Evolutionary conservation across 2,797 vertebrate genomes (phyloP), one percentile per base, ranked within the genome.

Genomic region (Spea hammondii): DNA sequence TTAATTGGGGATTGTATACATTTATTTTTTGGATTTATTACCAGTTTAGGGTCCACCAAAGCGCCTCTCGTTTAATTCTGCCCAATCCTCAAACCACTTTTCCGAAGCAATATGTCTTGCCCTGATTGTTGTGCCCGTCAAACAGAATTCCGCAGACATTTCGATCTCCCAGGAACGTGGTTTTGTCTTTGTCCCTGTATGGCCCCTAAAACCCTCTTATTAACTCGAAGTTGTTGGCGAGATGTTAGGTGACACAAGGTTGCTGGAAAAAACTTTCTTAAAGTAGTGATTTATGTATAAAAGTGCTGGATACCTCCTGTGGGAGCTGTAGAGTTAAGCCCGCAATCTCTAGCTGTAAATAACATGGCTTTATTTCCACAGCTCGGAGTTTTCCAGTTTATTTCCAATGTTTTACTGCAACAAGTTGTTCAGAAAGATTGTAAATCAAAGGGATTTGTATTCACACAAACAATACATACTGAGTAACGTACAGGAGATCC

Each of bases 121-220:
- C 13, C 45, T 48, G 65, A 65, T 74, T 65, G 62, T 46, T 62
- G 53, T 13, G 48, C 8, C 60, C 62, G 55, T 45, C 62, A 70
- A 70, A 50, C 48, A 70, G 54, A 44, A 54, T 55, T 62, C 67
- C 62, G 50, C 55, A 51, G 75, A 57, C 47, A 14, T 70, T 77
- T 62, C 8, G 70, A 54, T 62, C 17, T 70, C 50, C 48, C 75
- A 77, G 57, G 53, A 77, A 70, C 5, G 17, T 70, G 66, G 70
- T 77, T 46, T 57, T 51, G n/a, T 5, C 12, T 77, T 53, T 70
- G 47, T 77, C 67, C 66, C 67, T 51, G 44, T 48, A 54, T 6
- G 49, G 68, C 76, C 76, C 65, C 68, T 71, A 49, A 70, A 67
- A 77, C 57, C 59, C 53, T 71, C 76, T 65, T 70, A 70, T 77